phyloP scores from a whole-genome alignment of 2,797 vertebrate genomes.

The Enoplosus armatus region DNA sequence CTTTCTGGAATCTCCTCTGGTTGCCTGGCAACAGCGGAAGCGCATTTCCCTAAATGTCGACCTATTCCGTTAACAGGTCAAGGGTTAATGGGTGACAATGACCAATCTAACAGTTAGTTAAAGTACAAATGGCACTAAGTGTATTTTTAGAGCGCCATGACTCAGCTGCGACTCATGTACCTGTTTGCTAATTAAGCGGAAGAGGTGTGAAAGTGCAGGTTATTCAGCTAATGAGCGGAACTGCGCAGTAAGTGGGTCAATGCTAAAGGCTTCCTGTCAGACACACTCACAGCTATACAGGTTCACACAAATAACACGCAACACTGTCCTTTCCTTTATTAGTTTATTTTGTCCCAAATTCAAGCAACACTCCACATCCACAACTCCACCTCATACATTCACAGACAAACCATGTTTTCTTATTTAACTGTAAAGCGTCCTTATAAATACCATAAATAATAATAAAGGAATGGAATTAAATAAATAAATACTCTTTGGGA shows the following conservation, averaged over 20 bases:
- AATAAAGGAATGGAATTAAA: conserved; percentile 82
- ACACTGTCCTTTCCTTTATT: conserved; percentile 29
- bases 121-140: conserved; percentile 14
- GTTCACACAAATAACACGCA: conserved; percentile 33
- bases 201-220: conserved; percentile 28
- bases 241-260: conserved; percentile 21
- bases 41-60: background rate
- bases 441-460: conserved; percentile 87
- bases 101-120: conserved; percentile 16
- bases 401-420: conserved; percentile 60
- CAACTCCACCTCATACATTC: conserved; percentile 69
- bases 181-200: conserved; percentile 25
- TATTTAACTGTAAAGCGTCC: conserved; percentile 57
- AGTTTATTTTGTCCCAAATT: conserved; percentile 68
- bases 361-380: conserved; percentile 52
- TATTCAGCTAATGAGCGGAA: conserved; percentile 39
- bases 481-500: conserved; percentile 86
- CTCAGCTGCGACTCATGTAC: background rate
- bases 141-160: conserved; percentile 46
- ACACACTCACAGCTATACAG: background rate
- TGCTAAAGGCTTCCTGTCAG: conserved; percentile 29
- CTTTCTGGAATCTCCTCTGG: background rate
- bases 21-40: background rate
- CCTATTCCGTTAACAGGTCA: background rate
- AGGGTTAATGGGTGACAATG: conserved; percentile 25